Percentiles rank a stretch among this genome's conserved stretches.
These are phyloP conservation scores for Darevskia nairensis DNA, from an alignment of 2,797 vertebrate species.

Conservation along the genomic window DNA sequence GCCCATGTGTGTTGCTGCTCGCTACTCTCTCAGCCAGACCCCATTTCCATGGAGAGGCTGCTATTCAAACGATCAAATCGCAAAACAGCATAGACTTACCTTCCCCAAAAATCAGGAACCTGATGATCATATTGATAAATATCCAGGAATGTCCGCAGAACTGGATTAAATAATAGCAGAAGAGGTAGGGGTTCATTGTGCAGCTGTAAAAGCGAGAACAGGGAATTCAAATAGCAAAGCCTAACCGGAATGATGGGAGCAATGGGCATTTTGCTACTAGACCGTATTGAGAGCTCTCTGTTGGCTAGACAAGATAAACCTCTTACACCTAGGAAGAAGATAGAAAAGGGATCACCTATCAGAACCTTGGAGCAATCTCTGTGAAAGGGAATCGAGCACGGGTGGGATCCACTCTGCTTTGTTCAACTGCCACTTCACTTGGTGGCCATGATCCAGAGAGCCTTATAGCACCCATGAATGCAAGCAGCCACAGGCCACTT, in stretches of 20 bases:
- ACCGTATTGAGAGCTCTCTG: neutral
- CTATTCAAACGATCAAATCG: neutral
- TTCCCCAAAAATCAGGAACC: slow-evolving; percentile 91
- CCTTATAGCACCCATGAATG: neutral
- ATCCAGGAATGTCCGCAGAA: slow-evolving; percentile 98
- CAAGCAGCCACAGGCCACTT: neutral
- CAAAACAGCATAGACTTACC: slow-evolving; percentile 78
- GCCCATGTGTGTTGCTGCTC: too few species aligned
- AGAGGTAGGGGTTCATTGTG: slow-evolving; percentile 85
- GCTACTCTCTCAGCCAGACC: neutral
- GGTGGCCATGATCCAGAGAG: neutral
- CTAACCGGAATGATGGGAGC: neutral
- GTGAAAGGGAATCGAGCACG: neutral
- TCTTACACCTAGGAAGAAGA: neutral
- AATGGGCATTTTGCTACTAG: neutral
- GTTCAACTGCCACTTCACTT: neutral
- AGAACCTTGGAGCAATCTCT: neutral
- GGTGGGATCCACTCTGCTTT: neutral
- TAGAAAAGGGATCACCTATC: neutral
- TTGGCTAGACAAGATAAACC: neutral
- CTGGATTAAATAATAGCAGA: slow-evolving; percentile 91
- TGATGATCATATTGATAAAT: slow-evolving; percentile 90
- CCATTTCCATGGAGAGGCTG: neutral
- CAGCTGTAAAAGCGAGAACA: slow-evolving; percentile 77
- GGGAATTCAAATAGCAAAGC: slow-evolving; percentile 2